phyloP scores from a whole-genome alignment of 2,113 vertebrate species.

The Propithecus coquereli region DNA sequence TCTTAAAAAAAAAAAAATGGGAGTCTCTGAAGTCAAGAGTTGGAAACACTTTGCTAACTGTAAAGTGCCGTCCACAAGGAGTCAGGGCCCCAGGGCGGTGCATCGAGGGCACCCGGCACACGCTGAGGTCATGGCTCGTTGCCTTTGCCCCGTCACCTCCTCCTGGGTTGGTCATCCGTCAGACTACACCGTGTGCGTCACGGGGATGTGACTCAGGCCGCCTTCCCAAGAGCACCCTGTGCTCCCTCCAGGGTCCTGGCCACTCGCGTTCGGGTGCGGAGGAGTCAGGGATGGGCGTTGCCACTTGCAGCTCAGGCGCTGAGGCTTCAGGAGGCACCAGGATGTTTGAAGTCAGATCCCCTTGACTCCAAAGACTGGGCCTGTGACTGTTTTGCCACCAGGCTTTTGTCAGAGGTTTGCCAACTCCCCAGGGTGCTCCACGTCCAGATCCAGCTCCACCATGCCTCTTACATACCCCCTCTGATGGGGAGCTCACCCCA shows the following conservation, averaged over 20 bases:
- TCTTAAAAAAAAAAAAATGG: neutral
- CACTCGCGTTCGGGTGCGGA: neutral
- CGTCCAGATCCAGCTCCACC: neutral
- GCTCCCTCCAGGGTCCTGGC: neutral
- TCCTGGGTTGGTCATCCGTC: rapidly evolving
- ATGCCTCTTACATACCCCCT: neutral
- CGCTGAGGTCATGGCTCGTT: rapidly evolving
- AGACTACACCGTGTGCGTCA: neutral
- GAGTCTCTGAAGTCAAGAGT: neutral
- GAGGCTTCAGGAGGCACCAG: rapidly evolving
- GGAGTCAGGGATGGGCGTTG: neutral
- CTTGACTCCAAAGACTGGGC: neutral
- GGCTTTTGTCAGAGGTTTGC: neutral
- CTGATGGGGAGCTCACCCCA: neutral
- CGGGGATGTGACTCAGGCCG: neutral
- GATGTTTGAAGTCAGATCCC: neutral
- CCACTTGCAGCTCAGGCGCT: neutral
- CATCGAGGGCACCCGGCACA: neutral
- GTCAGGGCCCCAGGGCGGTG: neutral
- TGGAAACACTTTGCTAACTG: neutral
- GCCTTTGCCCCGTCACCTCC: neutral
- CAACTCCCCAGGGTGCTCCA: neutral
- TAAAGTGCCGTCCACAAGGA: neutral
- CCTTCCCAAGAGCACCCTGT: neutral
- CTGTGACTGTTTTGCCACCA: rapidly evolving